A percentile compares a stretch with the other conserved stretches of the same genome.
These are phyloP conservation scores for Axis porcinus DNA, from an alignment of 2,113 vertebrate genomes.

Conservation along the genomic window DNA sequence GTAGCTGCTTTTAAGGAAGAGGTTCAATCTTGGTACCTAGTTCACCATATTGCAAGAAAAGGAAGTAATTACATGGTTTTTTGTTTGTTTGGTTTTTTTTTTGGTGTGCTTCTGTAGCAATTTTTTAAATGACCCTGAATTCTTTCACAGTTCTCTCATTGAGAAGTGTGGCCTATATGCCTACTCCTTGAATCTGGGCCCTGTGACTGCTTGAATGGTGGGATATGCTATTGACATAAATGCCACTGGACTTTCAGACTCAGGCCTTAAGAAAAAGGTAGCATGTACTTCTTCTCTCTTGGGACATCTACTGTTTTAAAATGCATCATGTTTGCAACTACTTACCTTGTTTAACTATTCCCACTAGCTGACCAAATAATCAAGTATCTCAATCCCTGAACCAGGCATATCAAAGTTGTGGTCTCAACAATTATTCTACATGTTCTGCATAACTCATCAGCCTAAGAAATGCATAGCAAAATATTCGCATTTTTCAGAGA, in stretches of 20 bases:
- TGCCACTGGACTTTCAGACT: background rate
- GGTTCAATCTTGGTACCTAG: background rate
- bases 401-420: background rate
- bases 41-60: background rate
- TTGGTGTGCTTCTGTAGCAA: background rate
- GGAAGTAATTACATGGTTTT: background rate
- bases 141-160: background rate
- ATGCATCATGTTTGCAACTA: background rate
- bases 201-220: background rate
- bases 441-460: background rate
- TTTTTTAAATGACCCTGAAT: background rate
- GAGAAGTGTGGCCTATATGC: background rate
- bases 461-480: background rate
- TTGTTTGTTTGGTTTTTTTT: background rate
- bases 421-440: background rate
- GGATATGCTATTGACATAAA: background rate
- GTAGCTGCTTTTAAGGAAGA: background rate
- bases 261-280: background rate
- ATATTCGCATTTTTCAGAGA: background rate
- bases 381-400: background rate
- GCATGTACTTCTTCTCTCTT: background rate
- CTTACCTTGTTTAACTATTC: background rate
- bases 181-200: background rate
- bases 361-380: background rate
- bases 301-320: background rate